These are phyloP conservation scores for Grus americana DNA, from an alignment of 2,113 vertebrate genomes.

Conservation along the genomic window DNA sequence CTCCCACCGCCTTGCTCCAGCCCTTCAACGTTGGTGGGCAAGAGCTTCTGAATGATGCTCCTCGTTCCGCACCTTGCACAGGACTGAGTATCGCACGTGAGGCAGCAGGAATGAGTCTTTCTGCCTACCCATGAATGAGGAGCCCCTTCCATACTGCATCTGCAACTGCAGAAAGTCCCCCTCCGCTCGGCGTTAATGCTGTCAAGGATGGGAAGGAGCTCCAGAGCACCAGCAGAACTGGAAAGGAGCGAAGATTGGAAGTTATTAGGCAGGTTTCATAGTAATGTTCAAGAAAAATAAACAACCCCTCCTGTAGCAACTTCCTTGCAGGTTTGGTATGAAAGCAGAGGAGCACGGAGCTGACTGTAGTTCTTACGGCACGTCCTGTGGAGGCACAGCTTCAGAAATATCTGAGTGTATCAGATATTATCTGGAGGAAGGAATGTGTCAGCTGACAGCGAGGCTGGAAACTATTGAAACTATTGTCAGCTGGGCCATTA, in stretches of 20 bases:
- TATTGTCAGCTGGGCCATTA: constrained; percentile 12
- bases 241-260: neutral
- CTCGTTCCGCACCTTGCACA: fast-evolving
- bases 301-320: neutral
- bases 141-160: neutral
- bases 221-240: neutral
- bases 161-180: neutral
- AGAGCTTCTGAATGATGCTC: neutral
- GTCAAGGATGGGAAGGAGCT: neutral
- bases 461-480: constrained; percentile 34
- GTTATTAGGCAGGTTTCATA: neutral
- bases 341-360: neutral
- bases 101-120: neutral
- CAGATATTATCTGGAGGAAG: constrained; percentile 41
- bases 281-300: neutral
- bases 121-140: neutral
- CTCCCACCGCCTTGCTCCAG: neutral
- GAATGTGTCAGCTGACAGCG: constrained; percentile 29
- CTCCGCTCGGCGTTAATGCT: fast-evolving
- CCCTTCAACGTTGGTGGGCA: fast-evolving
- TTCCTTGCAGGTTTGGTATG: neutral
- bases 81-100: fast-evolving
- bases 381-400: neutral
- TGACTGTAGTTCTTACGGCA: neutral
- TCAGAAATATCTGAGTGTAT: constrained; percentile 17